Evolutionary conservation across 2,113 vertebrate genomes (phyloP), one percentile per base, ranked within the genome.

Genomic region (Gymnobelideus leadbeateri): DNA sequence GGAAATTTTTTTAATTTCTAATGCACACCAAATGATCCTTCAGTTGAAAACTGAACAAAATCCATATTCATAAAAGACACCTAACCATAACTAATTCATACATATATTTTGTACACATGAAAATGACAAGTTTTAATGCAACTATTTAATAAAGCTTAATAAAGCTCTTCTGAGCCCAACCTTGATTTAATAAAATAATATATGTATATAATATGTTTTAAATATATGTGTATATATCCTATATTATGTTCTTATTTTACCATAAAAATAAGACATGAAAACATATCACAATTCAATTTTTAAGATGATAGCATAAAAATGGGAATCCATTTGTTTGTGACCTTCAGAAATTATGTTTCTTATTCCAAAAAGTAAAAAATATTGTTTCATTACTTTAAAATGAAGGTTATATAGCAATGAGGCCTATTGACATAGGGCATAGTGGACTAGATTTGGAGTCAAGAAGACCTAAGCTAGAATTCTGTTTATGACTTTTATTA

Each of bases 381-480:
- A 91, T 89, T 28, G 54, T 92, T 93, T 53, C 37, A 43, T 23
- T 77, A 84, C 91, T 94, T 89, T 84, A 84, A 84, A 47, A 92
- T n/a, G 37, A 77, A 84, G 16, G 7, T 16, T n/a, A n/a, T 3
- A 77, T 77, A 84, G 4, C 16, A 84, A 43, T 43, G n/a, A 84
- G 16, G 37, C 16, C 37, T 84, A 84, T n/a, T 77, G 14, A 5
- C n/a, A 84, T 84, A 43, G 6, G 37, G 61, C 1, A 61, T 68
- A n/a, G 31, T 3, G 5, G 37, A 3, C 28, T 84, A 2, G n/a
- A 84, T 43, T 43, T 84, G 68, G n/a, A 43, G 68, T 19, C 68
- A 84, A 84, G 26, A 84, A 43, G n/a, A 84, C 37, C 37, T 84
- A 84, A 43, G 68, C 68, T 43, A 84, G 37, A 84, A 43, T 43